Base-by-base conservation (phyloP, 2,113 vertebrate species). In the Cinclus cinclus region DNA sequence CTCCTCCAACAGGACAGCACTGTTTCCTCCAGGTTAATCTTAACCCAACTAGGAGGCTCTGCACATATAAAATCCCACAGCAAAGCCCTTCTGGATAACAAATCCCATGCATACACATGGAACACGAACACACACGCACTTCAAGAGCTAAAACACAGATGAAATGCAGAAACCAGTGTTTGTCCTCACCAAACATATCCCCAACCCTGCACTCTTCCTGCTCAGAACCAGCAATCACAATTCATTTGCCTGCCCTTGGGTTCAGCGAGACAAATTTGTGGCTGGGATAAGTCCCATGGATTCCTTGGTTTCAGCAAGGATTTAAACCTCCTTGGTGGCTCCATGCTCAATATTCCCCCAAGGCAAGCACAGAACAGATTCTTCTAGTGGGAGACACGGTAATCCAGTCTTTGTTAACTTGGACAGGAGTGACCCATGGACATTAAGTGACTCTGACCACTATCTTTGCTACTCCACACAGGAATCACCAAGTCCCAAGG, bases 221-320 rank as follows among this genome's bases (percentile, higher is more conserved):
- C 92, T 92, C 90, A 80, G 90, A 90, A 87, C 94, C 95, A 88
- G 35, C 75, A 42, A 87, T 50, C 87, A 79, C 94, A 24, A 76
- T 85, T 91, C 75, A 20, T n/a, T 89, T 65, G 59, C 78, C 59
- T 80, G 39, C 47, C 79, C 76, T 86, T 88, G 71, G 68, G 62
- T 44, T 86, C 83, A 47, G 25, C 25, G 63, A 62, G 55, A 73
- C 55, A 70, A 71, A 85, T 64, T 59, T 5, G 9, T 33, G 69
- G 30, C 84, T 89, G 74, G 42, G 42, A 80, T 11, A 86, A 59
- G 81, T 80, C 67, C 69, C 46, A 31, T 10, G 24, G 11, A 55
- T 75, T 73, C 55, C 42, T 41, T 70, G 64, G 25, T 69, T 84
- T 86, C 78, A 55, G 59, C 42, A 71, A 84, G 60, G 70, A 82